Evolutionary conservation across 2,797 vertebrate species (phyloP), one percentile per base, ranked within the genome.

Genomic region (Gastrophryne carolinensis): DNA sequence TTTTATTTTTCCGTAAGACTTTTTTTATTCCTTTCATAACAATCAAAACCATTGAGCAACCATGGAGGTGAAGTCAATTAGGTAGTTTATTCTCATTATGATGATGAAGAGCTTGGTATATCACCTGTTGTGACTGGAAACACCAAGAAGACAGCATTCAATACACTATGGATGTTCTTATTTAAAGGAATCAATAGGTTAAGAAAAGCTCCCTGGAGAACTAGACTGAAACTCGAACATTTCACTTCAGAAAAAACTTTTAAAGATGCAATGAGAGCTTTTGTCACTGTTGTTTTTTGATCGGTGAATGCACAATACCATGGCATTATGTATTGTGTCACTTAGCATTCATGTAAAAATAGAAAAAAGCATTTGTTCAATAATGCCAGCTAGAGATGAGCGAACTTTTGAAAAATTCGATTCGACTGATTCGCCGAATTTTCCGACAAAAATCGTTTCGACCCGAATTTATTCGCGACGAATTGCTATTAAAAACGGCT

Each of bases 151-250:
- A 78, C 75, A 72, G 61, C 75, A 72, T 72, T 78, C 75, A 78
- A 78, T 78, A 72, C 68, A 60, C 60, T 78, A 78, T 72, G 53
- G 75, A 78, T 78, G 75, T 78, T 72, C 68, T 78, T 72, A 78
- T 78, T 78, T 72, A 78, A 78, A 72, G 61, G 66, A 72, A 78
- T 78, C 75, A 60, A 78, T 78, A 78, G 75, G 68, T 78, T 78
- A 78, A 72, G 75, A 78, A 78, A 78, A 72, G 61, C 75, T 78
- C 68, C 68, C 53, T 58, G 66, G 61, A 66, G 75, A 60, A 72
- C 34, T 60, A 21, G 29, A 66, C 72, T 65, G 52, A 78, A 78
- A 78, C 52, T 58, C 72, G 75, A 66, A 78, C 68, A 72, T 72
- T 41, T 78, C 68, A 58, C 61, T 78, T 78, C 52, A 65, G 61